These are phyloP conservation scores for Ondatra zibethicus DNA, from an alignment of 2,113 vertebrate species.

Conservation along the genomic window DNA sequence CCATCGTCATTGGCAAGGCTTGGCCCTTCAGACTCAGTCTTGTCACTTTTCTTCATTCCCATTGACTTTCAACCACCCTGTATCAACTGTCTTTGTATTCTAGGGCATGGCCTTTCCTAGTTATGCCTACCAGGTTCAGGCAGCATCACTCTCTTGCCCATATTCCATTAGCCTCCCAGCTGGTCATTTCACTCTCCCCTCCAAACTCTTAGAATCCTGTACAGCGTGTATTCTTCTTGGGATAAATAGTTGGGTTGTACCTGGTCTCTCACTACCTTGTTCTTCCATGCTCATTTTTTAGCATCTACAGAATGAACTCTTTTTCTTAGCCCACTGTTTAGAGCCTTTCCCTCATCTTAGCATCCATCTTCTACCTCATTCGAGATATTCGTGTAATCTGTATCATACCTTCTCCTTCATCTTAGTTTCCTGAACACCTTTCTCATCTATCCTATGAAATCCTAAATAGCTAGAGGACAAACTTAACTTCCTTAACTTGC, in stretches of 20 bases:
- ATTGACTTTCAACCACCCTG: neutral
- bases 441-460: neutral
- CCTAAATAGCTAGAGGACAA: neutral
- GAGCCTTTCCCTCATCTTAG: neutral
- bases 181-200: neutral
- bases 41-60: neutral
- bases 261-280: neutral
- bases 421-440: neutral
- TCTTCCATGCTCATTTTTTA: neutral
- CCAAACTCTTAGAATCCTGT: neutral
- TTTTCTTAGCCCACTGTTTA: neutral
- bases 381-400: neutral
- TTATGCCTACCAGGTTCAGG: neutral
- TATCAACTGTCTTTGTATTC: neutral
- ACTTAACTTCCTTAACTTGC: slow-evolving; percentile 7
- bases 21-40: neutral
- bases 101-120: neutral
- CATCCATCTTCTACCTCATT: neutral
- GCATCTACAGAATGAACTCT: neutral
- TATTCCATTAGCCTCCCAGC: neutral
- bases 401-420: neutral
- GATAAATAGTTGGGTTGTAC: neutral
- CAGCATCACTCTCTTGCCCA: neutral
- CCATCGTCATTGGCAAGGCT: accelerated
- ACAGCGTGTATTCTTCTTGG: neutral